A percentile compares a stretch with the other conserved stretches of the same genome.
phyloP scores from a whole-genome alignment of 2,888 invertebrate genomes.

The Clepsis dumicolana region DNA sequence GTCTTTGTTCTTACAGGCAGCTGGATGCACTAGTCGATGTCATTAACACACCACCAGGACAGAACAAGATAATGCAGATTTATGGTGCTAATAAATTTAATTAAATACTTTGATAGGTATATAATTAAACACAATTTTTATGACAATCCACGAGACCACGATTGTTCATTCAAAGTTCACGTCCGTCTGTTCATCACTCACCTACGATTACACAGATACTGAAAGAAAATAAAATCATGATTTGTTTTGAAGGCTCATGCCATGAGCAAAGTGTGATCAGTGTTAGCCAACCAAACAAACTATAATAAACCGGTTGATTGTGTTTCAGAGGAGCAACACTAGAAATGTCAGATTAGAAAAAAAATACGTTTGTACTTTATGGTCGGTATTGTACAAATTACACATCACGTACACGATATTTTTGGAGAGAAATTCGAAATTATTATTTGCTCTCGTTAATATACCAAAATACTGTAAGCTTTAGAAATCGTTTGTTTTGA shows the following conservation, averaged over 20 bases:
- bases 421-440: slow-evolving; percentile 60
- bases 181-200: background rate
- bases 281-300: slow-evolving; percentile 15
- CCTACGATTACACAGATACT: background rate
- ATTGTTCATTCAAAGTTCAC: background rate
- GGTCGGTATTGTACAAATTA: slow-evolving; percentile 50
- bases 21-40: slow-evolving; percentile 15
- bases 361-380: slow-evolving; percentile 48
- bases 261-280: background rate
- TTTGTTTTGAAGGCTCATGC: no score
- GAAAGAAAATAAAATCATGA: background rate
- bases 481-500: slow-evolving; percentile 37
- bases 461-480: slow-evolving; percentile 29
- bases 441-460: slow-evolving; percentile 50
- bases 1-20: slow-evolving; percentile 20
- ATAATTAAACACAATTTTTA: slow-evolving; percentile 11
- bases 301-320: slow-evolving; percentile 25
- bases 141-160: slow-evolving; percentile 12
- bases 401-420: slow-evolving; percentile 57
- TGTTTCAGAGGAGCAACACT: slow-evolving; percentile 3
- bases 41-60: background rate
- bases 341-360: slow-evolving; percentile 37
- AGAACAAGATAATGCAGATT: slow-evolving; percentile 2
- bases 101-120: slow-evolving; percentile 16
- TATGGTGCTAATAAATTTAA: slow-evolving; percentile 6